A percentile compares a stretch with the other conserved stretches of the same genome.
Conservation (phyloP, 1,140 invertebrate genomes). For the Scaptomyza graminum region DNA sequence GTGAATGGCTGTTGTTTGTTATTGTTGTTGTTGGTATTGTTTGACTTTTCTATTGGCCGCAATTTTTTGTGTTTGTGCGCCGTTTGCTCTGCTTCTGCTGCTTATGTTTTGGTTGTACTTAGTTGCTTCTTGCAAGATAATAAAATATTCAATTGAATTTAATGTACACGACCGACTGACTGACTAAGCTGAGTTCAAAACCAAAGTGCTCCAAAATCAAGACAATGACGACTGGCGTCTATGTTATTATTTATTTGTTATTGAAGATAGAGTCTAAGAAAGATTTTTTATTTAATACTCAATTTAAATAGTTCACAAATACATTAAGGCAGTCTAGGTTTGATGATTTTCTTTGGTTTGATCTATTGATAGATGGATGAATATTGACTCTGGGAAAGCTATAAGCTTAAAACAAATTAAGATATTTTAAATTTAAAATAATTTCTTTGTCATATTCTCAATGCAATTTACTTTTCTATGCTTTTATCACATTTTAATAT, state of each 20-base stretch:
- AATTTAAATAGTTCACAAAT: too few relatives aligned
- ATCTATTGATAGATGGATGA: too few relatives aligned
- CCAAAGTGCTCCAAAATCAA: slow-evolving; percentile 48
- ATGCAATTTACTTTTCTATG: too few relatives aligned
- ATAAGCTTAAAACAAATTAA: too few relatives aligned
- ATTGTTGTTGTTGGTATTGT: slow-evolving; percentile 4
- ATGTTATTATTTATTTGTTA: slow-evolving; percentile 14
- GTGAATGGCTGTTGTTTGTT: slow-evolving; percentile 22
- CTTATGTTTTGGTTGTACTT: slow-evolving; percentile 45
- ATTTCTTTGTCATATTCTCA: too few relatives aligned
- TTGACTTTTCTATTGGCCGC: slow-evolving; percentile 49
- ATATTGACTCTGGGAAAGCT: too few relatives aligned
- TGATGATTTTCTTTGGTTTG: too few relatives aligned
- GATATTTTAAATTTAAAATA: too few relatives aligned
- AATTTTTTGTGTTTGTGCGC: slow-evolving; percentile 48
- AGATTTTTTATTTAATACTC: too few relatives aligned
- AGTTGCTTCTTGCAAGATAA: slow-evolving; percentile 63
- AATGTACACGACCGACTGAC: slow-evolving; percentile 64
- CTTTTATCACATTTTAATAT: not conserved
- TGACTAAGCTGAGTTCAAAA: slow-evolving; percentile 55
- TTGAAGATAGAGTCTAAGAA: not conserved
- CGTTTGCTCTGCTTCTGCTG: slow-evolving; percentile 26
- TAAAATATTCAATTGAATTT: slow-evolving; percentile 72
- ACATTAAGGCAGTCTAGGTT: too few relatives aligned
- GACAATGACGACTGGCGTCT: slow-evolving; percentile 27